These are phyloP conservation scores for Pheosia tremula DNA, from an alignment of 2,888 invertebrate species.

Conservation along the genomic window DNA sequence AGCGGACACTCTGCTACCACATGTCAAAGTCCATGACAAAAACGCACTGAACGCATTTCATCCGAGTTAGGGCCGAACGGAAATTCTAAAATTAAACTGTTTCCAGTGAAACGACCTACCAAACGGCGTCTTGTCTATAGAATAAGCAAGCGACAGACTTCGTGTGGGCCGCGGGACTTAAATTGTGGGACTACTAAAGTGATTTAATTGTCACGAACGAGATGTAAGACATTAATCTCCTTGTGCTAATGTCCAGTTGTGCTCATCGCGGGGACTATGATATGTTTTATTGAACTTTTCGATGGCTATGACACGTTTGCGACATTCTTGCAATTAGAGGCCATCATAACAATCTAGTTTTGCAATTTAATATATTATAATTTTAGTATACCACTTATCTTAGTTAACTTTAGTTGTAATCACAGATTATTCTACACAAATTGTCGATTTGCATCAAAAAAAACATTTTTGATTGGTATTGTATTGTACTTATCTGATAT, in stretches of 20 bases:
- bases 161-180: conserved; percentile 64
- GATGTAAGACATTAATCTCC: conserved; percentile 62
- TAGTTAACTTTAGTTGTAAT: too few relatives aligned
- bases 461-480: too few relatives aligned
- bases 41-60: conserved; percentile 72
- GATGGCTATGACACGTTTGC: conserved; percentile 12
- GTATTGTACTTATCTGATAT: too few relatives aligned
- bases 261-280: conserved; percentile 20
- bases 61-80: conserved; percentile 76
- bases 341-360: background rate
- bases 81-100: conserved; percentile 81
- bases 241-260: conserved; percentile 40
- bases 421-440: too few relatives aligned
- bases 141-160: conserved; percentile 62
- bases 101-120: conserved; percentile 75
- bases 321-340: background rate
- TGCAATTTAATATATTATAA: too few relatives aligned
- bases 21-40: conserved; percentile 61
- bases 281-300: conserved; percentile 34
- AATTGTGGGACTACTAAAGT: conserved; percentile 68
- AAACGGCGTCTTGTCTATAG: conserved; percentile 69
- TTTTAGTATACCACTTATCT: too few relatives aligned
- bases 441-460: too few relatives aligned
- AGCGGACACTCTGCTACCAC: conserved; percentile 44
- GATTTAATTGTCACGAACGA: conserved; percentile 73